Evolutionary conservation across 2,797 vertebrate species (phyloP), one percentile per base, ranked within the genome.

Genomic region (Eospalax fontanierii): DNA sequence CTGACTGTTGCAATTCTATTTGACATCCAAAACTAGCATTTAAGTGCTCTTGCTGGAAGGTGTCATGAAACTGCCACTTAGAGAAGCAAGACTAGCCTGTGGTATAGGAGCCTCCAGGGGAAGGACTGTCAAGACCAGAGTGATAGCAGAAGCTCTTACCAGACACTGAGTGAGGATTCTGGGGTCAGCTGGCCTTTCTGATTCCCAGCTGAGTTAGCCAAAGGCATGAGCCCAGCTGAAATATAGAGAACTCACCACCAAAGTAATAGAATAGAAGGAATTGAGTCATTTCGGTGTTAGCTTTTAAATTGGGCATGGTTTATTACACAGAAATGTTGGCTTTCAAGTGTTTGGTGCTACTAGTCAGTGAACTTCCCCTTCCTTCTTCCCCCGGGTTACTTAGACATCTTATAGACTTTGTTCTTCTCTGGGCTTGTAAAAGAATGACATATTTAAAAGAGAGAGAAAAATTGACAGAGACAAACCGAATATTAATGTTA

Each of bases 91-190:
- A 87, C 3, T 46, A 63, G 1, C 6, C 6, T 57, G 2, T 28
- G 21, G 21, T 46, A 18, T 16, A 68, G 19, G 14, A 61, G 74
- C 40, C 6, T 16, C 4, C 24, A 89, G 61, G 38, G 26, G 3
- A 40, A 71, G 4, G 21, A 33, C 12, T 35, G 33, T 0, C 1
- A 1, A 61, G 22, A 2, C 0, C 22, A 11, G 1, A 2, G 12
- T 19, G n/a, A 40, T 2, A 40, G 2, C 30, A 28, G 8, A 54
- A 6, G 11, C 50, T 12, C 50, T 54, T 54, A 54, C 50, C 50
- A 54, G 78, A 46, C 24, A 6, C 0, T 24, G 38, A 61, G 3
- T 6, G 35, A 79, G n/a, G 1, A 24, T 65, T 70, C 40, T 26
- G 26, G 8, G 28, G 6, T 78, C 38, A 87, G 15, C 18, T 6